A percentile compares a stretch with the other conserved stretches of the same genome.
These are phyloP conservation scores for Leptopilina myrica DNA, from an alignment of 2,888 invertebrate species.

Conservation along the genomic window DNA sequence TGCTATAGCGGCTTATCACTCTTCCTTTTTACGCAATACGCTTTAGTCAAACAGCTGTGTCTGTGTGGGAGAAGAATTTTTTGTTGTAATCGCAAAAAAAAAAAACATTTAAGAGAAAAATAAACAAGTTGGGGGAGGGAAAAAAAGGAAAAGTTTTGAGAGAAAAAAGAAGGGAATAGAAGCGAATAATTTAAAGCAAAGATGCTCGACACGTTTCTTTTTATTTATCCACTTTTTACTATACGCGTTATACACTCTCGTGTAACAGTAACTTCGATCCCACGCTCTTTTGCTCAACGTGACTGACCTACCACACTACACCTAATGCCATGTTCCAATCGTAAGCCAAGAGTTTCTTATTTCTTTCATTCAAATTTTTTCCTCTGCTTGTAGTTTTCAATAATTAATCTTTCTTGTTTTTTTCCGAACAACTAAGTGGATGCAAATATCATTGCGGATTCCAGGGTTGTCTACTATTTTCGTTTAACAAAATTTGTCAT, in stretches of 20 bases:
- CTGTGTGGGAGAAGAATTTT: slow-evolving; percentile 45
- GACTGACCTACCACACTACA: slow-evolving; percentile 65
- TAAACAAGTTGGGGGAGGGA: neutral
- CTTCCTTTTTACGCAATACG: slow-evolving; percentile 54
- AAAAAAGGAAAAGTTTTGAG: neutral
- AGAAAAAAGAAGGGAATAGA: slow-evolving; percentile 26
- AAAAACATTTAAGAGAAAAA: neutral
- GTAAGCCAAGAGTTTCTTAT: neutral
- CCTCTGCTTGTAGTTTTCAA: neutral
- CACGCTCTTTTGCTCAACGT: slow-evolving; percentile 69
- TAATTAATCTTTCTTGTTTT: neutral
- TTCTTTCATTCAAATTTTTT: neutral
- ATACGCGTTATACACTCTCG: slow-evolving; percentile 50
- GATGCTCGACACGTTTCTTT: slow-evolving; percentile 42
- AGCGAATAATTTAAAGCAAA: slow-evolving; percentile 45
- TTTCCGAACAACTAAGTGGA: too few relatives aligned
- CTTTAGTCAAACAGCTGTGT: slow-evolving; percentile 43
- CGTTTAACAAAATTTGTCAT: too few relatives aligned
- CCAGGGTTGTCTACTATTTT: too few relatives aligned
- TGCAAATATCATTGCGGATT: too few relatives aligned
- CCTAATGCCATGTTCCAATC: slow-evolving; percentile 5
- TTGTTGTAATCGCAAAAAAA: slow-evolving; percentile 44
- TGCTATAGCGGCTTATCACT: slow-evolving; percentile 41
- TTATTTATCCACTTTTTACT: slow-evolving; percentile 46
- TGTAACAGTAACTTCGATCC: slow-evolving; percentile 65